phyloP scores from a whole-genome alignment of 2,888 invertebrate genomes.

The Habroteleia sp. region DNA sequence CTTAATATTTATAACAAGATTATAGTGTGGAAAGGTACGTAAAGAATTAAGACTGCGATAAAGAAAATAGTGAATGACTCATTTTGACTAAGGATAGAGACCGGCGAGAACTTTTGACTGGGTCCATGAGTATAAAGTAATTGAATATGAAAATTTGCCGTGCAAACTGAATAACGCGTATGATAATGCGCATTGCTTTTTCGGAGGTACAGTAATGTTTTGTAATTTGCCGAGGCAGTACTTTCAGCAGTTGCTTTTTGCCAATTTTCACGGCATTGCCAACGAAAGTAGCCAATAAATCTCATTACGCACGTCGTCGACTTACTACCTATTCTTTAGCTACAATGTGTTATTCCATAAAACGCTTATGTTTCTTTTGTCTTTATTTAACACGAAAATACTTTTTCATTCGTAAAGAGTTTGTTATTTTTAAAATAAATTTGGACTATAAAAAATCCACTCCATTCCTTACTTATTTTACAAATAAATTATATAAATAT shows the following conservation, averaged over 20 bases:
- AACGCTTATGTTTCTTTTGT: slow-evolving; percentile 29
- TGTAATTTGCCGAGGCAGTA: slow-evolving; percentile 53
- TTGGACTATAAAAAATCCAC: too few relatives aligned
- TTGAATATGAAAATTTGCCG: slow-evolving; percentile 49
- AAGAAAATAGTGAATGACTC: slow-evolving; percentile 35
- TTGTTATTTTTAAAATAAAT: slow-evolving; percentile 7
- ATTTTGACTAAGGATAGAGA: slow-evolving; percentile 12
- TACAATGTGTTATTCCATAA: slow-evolving; percentile 42
- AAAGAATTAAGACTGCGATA: slow-evolving; percentile 37
- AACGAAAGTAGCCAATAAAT: slow-evolving; percentile 60
- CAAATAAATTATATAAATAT: too few relatives aligned
- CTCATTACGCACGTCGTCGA: slow-evolving; percentile 60
- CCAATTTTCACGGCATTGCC: slow-evolving; percentile 52
- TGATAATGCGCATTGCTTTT: slow-evolving; percentile 51
- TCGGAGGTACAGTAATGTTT: slow-evolving; percentile 18
- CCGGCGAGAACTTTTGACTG: slow-evolving; percentile 3
- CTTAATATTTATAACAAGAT: slow-evolving; percentile 29
- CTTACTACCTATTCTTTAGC: slow-evolving; percentile 46
- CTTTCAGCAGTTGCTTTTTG: slow-evolving; percentile 58
- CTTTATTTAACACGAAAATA: slow-evolving; percentile 32
- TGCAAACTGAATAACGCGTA: slow-evolving; percentile 48
- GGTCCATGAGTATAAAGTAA: slow-evolving; percentile 6
- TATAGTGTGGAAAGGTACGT: slow-evolving; percentile 10
- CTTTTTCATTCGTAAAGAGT: slow-evolving; percentile 24
- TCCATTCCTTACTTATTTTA: too few relatives aligned